A percentile compares a stretch with the other conserved stretches of the same genome.
phyloP scores from a whole-genome alignment of 2,797 vertebrate species.

The Podarcis siculus region DNA sequence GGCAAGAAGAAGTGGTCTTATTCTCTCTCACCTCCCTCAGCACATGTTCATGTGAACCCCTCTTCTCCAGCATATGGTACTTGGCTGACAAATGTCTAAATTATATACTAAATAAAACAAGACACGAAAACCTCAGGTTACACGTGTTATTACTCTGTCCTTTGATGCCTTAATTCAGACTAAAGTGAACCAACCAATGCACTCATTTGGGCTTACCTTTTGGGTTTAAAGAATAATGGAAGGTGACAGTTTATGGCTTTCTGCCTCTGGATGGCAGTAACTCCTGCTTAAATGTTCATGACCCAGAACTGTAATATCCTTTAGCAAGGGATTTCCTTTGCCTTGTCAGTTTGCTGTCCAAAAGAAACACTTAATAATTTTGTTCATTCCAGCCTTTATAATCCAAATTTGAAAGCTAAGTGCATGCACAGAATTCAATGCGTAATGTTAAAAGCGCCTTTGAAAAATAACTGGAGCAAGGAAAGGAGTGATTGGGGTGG shows the following conservation, averaged over 20 bases:
- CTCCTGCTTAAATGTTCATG: slow-evolving; percentile 68
- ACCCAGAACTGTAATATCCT: slow-evolving; percentile 59
- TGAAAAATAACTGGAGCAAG: slow-evolving; percentile 56
- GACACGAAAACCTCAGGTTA: slow-evolving; percentile 20
- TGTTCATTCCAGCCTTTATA: slow-evolving; percentile 54
- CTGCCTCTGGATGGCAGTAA: slow-evolving; percentile 82
- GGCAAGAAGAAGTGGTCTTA: background rate
- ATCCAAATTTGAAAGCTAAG: slow-evolving; percentile 58
- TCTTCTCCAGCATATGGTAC: slow-evolving; percentile 6
- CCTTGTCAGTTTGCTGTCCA: slow-evolving; percentile 69
- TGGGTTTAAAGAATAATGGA: slow-evolving; percentile 45
- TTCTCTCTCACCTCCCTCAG: background rate
- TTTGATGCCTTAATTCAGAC: slow-evolving; percentile 52
- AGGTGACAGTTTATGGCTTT: slow-evolving; percentile 57
- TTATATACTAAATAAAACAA: slow-evolving; percentile 23
- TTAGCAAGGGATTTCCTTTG: slow-evolving; percentile 68
- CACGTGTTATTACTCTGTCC: slow-evolving; percentile 28
- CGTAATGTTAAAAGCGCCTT: slow-evolving; percentile 61
- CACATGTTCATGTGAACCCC: background rate
- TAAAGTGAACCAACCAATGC: slow-evolving; percentile 27
- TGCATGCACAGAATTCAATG: slow-evolving; percentile 52
- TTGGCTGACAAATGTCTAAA: slow-evolving; percentile 19
- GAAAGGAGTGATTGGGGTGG: slow-evolving; percentile 39
- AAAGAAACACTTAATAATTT: slow-evolving; percentile 67
- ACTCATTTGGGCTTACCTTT: slow-evolving; percentile 55